Evolutionary conservation across 2,888 invertebrate species (phyloP).

Genomic region (Drosophila birchii): DNA sequence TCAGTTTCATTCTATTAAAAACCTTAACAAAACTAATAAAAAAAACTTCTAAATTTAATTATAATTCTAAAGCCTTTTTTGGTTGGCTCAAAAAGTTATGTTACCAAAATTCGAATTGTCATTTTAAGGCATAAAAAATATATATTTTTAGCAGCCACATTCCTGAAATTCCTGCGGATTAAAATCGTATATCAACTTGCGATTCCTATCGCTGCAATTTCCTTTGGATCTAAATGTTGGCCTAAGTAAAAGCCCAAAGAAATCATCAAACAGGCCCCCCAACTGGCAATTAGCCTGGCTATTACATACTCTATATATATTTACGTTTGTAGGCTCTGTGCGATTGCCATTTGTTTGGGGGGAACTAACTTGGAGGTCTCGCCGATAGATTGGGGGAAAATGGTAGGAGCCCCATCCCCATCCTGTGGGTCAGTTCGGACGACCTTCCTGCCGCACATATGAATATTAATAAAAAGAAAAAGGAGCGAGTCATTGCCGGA

Average conservation of each 20-base stretch:
- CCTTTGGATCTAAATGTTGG: slow-evolving; percentile 5
- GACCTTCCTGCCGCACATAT: slow-evolving; percentile 45
- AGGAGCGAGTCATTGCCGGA: slow-evolving; percentile 5
- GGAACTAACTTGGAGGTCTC: slow-evolving; percentile 22
- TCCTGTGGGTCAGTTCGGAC: slow-evolving; percentile 17
- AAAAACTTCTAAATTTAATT: neutral
- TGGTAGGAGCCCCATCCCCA: neutral
- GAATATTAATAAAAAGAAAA: slow-evolving; percentile 48
- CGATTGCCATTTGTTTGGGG: slow-evolving; percentile 15
- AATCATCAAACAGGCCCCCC: slow-evolving; percentile 25
- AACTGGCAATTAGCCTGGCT: slow-evolving; percentile 25
- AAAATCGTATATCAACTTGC: neutral
- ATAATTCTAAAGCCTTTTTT: neutral
- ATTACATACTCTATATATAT: neutral
- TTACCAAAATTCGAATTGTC: neutral
- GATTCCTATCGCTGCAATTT: slow-evolving; percentile 5
- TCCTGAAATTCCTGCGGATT: neutral
- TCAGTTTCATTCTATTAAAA: too few species aligned
- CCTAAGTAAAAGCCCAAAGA: slow-evolving; percentile 32
- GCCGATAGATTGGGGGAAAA: slow-evolving; percentile 14
- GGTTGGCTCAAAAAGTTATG: neutral
- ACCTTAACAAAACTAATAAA: neutral
- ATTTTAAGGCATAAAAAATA: neutral
- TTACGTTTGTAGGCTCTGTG: slow-evolving; percentile 1
- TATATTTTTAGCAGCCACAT: neutral